Conservation (phyloP, 2,797 vertebrate species). For the Rhinoraja longicauda region DNA sequence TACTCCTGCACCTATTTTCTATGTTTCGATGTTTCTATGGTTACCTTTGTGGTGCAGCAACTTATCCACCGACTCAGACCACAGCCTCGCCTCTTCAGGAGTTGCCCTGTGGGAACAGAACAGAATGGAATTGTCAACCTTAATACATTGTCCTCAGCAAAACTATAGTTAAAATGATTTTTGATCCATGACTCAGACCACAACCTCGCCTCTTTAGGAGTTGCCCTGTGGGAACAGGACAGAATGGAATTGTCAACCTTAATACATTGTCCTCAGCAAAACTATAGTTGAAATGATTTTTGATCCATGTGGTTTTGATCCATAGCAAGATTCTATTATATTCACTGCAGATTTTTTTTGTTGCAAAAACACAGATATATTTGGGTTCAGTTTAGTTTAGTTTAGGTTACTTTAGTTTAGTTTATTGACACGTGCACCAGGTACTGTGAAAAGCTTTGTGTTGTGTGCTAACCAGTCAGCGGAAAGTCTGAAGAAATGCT, state of each 20-base stretch:
- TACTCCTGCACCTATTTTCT: too few species aligned
- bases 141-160: constrained; percentile 39
- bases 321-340: background rate
- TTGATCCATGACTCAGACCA: constrained; percentile 70
- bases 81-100: constrained; percentile 62
- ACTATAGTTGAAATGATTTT: background rate
- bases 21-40: too few species aligned
- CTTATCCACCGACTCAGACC: constrained; percentile 83
- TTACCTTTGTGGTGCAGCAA: constrained; percentile 83
- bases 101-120: constrained; percentile 84
- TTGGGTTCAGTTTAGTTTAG: too few species aligned
- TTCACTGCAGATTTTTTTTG: too few species aligned
- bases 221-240: constrained; percentile 84
- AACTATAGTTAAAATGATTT: background rate
- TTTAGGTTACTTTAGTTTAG: too few species aligned
- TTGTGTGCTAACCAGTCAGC: too few species aligned
- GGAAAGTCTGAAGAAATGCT: too few species aligned
- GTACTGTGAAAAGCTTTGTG: too few species aligned
- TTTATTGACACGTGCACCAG: too few species aligned
- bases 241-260: constrained; percentile 80
- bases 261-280: background rate
- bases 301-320: constrained; percentile 43
- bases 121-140: constrained; percentile 80
- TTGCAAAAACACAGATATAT: background rate
- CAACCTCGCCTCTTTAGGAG: constrained; percentile 60